Base-by-base conservation (phyloP, 2,797 vertebrate species). In the Scolopax rusticola region DNA sequence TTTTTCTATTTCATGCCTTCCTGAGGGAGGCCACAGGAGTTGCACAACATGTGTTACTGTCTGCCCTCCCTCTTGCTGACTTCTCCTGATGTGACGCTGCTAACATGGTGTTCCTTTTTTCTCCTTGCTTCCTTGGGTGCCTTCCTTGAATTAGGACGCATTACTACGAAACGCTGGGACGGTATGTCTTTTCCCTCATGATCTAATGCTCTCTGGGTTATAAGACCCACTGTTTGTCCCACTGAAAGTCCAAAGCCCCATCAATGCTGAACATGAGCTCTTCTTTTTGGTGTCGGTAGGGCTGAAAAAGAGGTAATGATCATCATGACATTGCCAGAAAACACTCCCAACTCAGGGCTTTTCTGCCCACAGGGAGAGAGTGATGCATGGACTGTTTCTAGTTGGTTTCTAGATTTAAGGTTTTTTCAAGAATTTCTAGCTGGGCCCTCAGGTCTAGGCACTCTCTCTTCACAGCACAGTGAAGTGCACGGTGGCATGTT, bases 141-240 rank as follows among this genome's bases (percentile, higher is more conserved):
- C 48, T 45, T 59, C 84, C 84, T 20, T 97, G 84, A 89, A 98
- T 95, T 98, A 98, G 98, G 98, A 98, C 90, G 36, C 98, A 97
- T 97, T 98, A 98, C 98, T 99, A 98, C 97, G 98, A 98, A 96
- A 93, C 97, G 70, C 96, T 98, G 95, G 98, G 98, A 98, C 97
- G 97, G 98, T 98, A 98, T 47, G 98, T 98, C 95, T 93, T 93
- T 94, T 32, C 71, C 64, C 84, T 41, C 45, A 7, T 47, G 20
- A 45, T 81, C 53, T 76, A 19, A 27, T 18, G 13, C 47, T 64
- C n/a, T 38, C 87, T 59, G 53, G 70, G 33, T 81, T 81, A 9
- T 27, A 24, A 82, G 21, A 43, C 21, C 59, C 73, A 20, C 27
- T 75, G 30, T 40, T 47, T 23, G 8, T 83, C 79, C 83, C 47